Base-by-base conservation (phyloP, 2,113 vertebrate species). In the Forbesichthys papilliferus region DNA sequence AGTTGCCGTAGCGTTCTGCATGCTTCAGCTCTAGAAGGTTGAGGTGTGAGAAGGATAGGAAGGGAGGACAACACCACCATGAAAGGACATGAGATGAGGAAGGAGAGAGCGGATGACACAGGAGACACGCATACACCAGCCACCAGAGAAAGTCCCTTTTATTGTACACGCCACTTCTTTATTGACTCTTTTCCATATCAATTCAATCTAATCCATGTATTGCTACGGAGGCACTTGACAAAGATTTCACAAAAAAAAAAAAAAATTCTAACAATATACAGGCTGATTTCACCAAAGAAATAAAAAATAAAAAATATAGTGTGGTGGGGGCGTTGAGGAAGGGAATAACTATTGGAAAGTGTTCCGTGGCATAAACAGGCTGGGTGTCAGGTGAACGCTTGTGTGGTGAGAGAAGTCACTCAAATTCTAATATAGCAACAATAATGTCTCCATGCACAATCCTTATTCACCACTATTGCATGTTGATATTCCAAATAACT, bases 211-310 rank as follows among this genome's bases (percentile, higher is more conserved):
- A 87, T 92, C 86, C 89, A 83, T 87, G 79, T 75, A 84, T 51
- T 73, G 83, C 89, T 91, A 91, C 87, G 90, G 87, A 91, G 92
- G 89, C 92, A 92, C 91, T 92, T 91, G 78, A 91, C 88, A 91
- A 84, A 61, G 71, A 72, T 80, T 86, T 84, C 75, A 61, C 83
- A 71, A 83, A 61, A 63, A 52, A 53, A 71, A 61, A 42, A 49
- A 53, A 58, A 27, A 27, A 27, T 27, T 27, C 27, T 27, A 27
- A 56, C 36, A 42, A 42, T 42, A 42, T 42, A 8, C 36, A 8
- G 36, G 36, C 36, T 42, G 5, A 42, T 42, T 42, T 42, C 36
- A 6, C 36, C 36, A 42, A 42, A 5, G 34, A 68, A 27, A 74
- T 5, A 68, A 73, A 68, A 75, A 69, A 55, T 69, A 75, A 68